Conservation (phyloP, 1,140 invertebrate species). For the Solen grandis region DNA sequence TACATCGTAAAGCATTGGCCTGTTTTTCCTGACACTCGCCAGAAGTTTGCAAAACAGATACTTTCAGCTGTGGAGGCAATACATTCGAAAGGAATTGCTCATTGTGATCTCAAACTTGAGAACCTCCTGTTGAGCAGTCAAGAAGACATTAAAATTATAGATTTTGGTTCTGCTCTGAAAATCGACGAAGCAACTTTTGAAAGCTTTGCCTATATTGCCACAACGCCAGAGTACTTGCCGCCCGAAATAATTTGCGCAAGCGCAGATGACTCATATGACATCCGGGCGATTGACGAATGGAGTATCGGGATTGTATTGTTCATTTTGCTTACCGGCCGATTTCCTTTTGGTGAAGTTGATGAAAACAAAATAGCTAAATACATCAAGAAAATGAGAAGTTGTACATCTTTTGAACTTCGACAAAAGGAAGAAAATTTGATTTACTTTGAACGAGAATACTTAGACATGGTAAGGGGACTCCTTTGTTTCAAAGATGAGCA, state of each 20-base stretch:
- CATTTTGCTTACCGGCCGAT: slow-evolving; percentile 42
- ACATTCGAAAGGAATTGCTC: slow-evolving; percentile 31
- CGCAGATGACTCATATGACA: slow-evolving; percentile 36
- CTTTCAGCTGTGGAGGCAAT: slow-evolving; percentile 39
- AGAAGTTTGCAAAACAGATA: slow-evolving; percentile 12
- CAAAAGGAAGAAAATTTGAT: slow-evolving; percentile 36
- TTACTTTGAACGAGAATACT: slow-evolving; percentile 44
- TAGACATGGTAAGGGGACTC: slow-evolving; percentile 28
- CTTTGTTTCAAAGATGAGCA: slow-evolving; percentile 15
- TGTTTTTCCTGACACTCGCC: slow-evolving; percentile 4
- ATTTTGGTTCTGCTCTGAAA: slow-evolving; percentile 41
- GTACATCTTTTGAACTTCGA: slow-evolving; percentile 25
- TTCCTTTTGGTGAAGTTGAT: slow-evolving; percentile 50
- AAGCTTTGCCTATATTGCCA: slow-evolving; percentile 43
- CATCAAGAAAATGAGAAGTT: slow-evolving; percentile 40
- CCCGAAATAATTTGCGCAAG: slow-evolving; percentile 46
- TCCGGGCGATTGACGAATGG: slow-evolving; percentile 53
- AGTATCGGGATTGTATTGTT: slow-evolving; percentile 45
- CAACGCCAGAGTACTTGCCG: slow-evolving; percentile 51
- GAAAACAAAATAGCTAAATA: slow-evolving; percentile 38
- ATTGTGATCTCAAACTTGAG: slow-evolving; percentile 54
- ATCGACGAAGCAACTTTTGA: slow-evolving; percentile 43
- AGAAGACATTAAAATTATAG: slow-evolving; percentile 29
- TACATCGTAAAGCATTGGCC: slow-evolving; percentile 28
- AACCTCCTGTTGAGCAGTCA: slow-evolving; percentile 19